A percentile compares a stretch with the other conserved stretches of the same genome.
Evolutionary conservation across 2,113 vertebrate species (phyloP).

Genomic region (Misgurnus anguillicaudatus): DNA sequence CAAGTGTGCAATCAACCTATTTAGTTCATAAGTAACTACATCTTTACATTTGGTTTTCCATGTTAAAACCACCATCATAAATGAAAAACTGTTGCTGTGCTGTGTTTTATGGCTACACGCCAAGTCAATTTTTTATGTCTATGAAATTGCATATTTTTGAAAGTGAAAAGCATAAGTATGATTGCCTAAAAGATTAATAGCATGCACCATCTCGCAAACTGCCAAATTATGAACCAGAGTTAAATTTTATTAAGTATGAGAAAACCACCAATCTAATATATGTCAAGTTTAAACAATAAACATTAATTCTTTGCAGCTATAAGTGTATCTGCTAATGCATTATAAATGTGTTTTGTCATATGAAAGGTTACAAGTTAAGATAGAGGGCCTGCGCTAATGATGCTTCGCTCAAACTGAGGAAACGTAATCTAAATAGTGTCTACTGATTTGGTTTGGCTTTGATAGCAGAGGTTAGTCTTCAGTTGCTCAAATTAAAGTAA

Average conservation of each 20-base stretch:
- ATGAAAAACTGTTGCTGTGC: too few species aligned
- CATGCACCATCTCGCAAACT: background rate
- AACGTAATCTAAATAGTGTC: conserved; percentile 20
- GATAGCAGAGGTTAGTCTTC: background rate
- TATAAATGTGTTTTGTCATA: conserved; percentile 31
- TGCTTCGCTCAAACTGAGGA: conserved; percentile 34
- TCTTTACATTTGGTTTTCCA: background rate
- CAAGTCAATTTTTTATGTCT: too few species aligned
- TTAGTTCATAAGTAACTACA: background rate
- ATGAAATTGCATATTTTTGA: too few species aligned
- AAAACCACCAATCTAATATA: background rate
- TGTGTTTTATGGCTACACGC: background rate
- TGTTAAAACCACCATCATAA: background rate
- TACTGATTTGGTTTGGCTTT: conserved; percentile 13
- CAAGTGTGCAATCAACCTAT: background rate
- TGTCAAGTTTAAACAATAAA: background rate
- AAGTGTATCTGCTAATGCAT: conserved; percentile 31
- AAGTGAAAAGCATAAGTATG: background rate
- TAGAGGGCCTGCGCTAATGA: conserved; percentile 25
- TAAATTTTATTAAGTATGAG: background rate
- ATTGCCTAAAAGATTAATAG: background rate
- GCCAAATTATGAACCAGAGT: too few species aligned
- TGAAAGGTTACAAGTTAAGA: conserved; percentile 47
- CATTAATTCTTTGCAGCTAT: conserved; percentile 9
- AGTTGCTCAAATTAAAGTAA: conserved; percentile 28